Percentiles rank a stretch among this genome's conserved stretches.
These are phyloP conservation scores for Aricia artaxerxes DNA, from an alignment of 2,888 invertebrate species.

Conservation along the genomic window DNA sequence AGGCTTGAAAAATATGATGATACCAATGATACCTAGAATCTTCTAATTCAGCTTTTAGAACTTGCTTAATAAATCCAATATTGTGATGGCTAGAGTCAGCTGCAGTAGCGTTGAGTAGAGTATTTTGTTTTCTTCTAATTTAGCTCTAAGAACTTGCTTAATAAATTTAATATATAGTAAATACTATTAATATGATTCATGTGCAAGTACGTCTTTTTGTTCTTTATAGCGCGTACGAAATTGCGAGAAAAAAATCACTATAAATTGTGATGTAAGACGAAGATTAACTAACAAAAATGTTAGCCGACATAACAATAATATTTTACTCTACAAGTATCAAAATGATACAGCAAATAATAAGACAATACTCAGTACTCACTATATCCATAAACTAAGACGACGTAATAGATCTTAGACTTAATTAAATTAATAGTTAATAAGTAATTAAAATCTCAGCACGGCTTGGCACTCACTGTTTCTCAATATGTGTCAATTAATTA, in stretches of 20 bases:
- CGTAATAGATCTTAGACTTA: background rate
- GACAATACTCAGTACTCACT: background rate
- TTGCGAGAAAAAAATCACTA: background rate
- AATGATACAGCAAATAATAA: background rate
- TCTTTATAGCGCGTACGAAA: background rate
- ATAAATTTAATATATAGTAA: too few species aligned
- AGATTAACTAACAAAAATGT: background rate
- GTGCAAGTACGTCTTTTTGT: background rate
- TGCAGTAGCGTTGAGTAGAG: too few species aligned
- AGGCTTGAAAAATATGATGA: background rate
- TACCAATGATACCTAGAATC: too few species aligned
- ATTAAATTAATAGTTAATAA: conserved; percentile 1
- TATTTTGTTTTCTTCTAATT: too few species aligned
- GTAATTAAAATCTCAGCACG: background rate
- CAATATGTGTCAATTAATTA: conserved; percentile 40
- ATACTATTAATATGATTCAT: too few species aligned
- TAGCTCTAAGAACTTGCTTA: too few species aligned
- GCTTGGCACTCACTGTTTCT: conserved; percentile 11
- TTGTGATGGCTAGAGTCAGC: too few species aligned
- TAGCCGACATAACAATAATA: too few species aligned
- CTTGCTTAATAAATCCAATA: too few species aligned
- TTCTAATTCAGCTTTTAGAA: too few species aligned
- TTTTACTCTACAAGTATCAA: too few species aligned
- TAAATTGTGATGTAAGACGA: background rate
- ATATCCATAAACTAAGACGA: background rate